A percentile compares a stretch with the other conserved stretches of the same genome.
phyloP scores from a whole-genome alignment of 2,888 invertebrate species.

The Escarpia spicata region DNA sequence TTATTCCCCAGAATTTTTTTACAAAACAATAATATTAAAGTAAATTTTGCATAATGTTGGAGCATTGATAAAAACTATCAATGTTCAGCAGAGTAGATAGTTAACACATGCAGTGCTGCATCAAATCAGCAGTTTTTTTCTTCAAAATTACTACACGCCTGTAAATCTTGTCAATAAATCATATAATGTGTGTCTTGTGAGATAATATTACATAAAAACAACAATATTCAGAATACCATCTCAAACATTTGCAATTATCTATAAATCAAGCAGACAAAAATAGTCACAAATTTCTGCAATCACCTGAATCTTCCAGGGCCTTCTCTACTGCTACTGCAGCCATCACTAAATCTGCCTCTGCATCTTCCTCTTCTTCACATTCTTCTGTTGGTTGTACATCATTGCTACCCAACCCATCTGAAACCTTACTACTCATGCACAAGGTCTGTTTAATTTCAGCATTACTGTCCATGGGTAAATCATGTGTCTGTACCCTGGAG shows the following conservation, averaged over 20 bases:
- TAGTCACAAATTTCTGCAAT: background rate
- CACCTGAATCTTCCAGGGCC: background rate
- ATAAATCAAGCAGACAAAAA: background rate
- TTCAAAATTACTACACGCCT: too few species aligned
- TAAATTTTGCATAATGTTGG: too few species aligned
- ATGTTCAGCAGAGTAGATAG: too few species aligned
- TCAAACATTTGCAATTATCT: background rate
- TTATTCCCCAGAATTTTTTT: too few species aligned
- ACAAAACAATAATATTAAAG: too few species aligned
- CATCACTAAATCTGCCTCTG: background rate
- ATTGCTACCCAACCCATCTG: background rate
- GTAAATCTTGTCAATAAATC: too few species aligned
- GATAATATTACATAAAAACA: too few species aligned
- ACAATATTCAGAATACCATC: too few species aligned
- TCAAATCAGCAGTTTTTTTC: too few species aligned
- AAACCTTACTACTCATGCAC: background rate
- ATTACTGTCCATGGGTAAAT: background rate
- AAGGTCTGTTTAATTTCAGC: background rate
- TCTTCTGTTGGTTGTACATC: background rate
- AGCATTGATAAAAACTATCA: too few species aligned
- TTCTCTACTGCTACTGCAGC: background rate
- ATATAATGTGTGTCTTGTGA: too few species aligned
- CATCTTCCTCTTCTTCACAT: background rate
- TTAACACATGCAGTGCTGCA: too few species aligned
- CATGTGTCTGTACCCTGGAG: background rate